phyloP scores from a whole-genome alignment of 2,113 vertebrate genomes.

The Oreochromis niloticus region DNA sequence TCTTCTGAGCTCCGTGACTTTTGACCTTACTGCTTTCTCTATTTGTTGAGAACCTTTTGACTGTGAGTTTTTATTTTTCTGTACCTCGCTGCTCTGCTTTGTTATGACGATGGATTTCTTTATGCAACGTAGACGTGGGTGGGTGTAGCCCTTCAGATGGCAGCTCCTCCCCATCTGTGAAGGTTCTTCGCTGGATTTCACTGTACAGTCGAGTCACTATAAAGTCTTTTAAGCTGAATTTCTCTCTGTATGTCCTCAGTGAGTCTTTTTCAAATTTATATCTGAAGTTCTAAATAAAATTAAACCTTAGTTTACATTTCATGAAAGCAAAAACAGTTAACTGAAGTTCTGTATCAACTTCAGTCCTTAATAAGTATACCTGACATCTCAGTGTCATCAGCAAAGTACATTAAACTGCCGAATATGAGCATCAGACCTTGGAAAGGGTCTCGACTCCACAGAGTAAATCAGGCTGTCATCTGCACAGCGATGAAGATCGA shows the following conservation, averaged over 20 bases:
- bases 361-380: neutral
- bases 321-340: neutral
- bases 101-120: conserved; percentile 41
- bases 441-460: accelerated
- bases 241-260: neutral
- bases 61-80: conserved; percentile 45
- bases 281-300: neutral
- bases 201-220: neutral
- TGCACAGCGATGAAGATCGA: neutral
- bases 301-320: neutral
- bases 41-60: conserved; percentile 16
- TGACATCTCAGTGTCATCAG: accelerated
- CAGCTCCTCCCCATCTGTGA: neutral
- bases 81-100: conserved; percentile 64
- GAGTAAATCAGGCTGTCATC: neutral
- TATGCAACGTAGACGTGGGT: neutral
- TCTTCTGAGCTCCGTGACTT: conserved; percentile 22
- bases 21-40: conserved; percentile 12
- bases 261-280: neutral
- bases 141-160: neutral
- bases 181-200: neutral
- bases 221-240: neutral
- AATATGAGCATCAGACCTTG: neutral
- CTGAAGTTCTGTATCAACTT: neutral
- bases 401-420: neutral